Conservation (phyloP, 2,113 vertebrate genomes). For the Pitta sordida region DNA sequence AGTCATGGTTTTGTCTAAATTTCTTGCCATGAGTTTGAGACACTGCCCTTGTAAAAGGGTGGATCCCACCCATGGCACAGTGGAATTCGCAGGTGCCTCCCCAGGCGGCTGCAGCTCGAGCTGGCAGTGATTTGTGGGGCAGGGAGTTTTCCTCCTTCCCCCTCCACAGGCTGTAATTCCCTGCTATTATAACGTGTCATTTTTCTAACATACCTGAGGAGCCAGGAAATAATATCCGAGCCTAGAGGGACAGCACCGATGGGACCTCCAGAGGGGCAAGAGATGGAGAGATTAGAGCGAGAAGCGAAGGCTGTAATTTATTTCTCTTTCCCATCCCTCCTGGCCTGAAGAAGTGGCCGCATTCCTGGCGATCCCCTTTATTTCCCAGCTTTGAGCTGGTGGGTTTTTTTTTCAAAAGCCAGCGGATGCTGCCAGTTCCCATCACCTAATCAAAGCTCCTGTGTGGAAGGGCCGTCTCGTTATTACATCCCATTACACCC, state of each 20-base stretch:
- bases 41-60: fast-evolving
- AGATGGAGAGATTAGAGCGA: not conserved
- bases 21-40: not conserved
- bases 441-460: constrained; percentile 38
- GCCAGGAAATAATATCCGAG: not conserved
- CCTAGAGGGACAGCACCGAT: not conserved
- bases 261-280: not conserved
- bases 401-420: not conserved
- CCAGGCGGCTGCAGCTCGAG: not conserved
- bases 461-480: constrained; percentile 10
- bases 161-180: not conserved
- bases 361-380: not conserved
- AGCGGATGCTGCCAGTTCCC: constrained; percentile 2
- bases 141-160: not conserved
- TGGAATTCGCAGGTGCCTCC: not conserved
- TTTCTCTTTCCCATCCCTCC: not conserved
- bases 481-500: constrained; percentile 44
- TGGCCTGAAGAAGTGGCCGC: not conserved
- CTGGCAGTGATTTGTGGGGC: not conserved
- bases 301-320: not conserved
- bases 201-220: not conserved
- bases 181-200: not conserved
- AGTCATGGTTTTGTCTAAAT: fast-evolving
- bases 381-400: not conserved
- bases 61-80: not conserved